A percentile compares a stretch with the other conserved stretches of the same genome.
phyloP scores from a whole-genome alignment of 2,113 vertebrate genomes.

The Protobothrops flavoviridis region DNA sequence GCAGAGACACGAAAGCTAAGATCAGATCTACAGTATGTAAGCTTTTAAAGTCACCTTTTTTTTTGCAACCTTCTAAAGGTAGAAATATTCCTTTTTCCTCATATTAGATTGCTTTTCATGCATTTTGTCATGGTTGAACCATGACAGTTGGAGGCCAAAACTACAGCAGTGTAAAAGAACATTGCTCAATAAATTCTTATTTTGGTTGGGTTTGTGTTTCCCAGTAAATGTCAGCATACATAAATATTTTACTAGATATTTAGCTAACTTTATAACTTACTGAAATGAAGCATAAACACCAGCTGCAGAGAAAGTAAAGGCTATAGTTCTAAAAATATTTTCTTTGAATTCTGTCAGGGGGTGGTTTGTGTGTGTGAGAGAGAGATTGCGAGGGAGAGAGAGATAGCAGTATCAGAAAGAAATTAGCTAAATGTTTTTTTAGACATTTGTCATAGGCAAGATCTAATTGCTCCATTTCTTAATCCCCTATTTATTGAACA shows the following conservation, averaged over 20 bases:
- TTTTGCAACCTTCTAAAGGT: not conserved
- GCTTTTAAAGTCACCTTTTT: not conserved
- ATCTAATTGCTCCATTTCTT: not conserved
- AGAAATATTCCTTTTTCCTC: not conserved
- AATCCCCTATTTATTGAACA: not conserved
- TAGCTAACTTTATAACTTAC: slow-evolving; percentile 39
- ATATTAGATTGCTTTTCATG: not conserved
- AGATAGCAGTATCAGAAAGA: not conserved
- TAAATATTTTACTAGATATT: slow-evolving; percentile 46
- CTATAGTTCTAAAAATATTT: slow-evolving; percentile 27
- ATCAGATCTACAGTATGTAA: not conserved
- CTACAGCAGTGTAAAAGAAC: not conserved
- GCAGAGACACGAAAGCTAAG: not conserved
- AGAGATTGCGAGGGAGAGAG: not conserved
- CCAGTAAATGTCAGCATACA: slow-evolving; percentile 31
- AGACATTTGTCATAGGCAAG: not conserved
- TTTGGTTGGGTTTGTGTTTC: slow-evolving; percentile 32
- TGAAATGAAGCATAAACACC: slow-evolving; percentile 48
- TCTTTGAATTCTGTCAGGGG: slow-evolving; percentile 24
- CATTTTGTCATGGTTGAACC: not conserved
- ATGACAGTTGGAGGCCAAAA: not conserved
- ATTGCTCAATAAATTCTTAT: not conserved
- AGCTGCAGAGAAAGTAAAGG: slow-evolving; percentile 42
- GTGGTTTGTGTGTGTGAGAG: not conserved
- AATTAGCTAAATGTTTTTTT: not conserved